These are phyloP conservation scores for Sycophila texana DNA, from an alignment of 2,888 invertebrate genomes.

Conservation along the genomic window DNA sequence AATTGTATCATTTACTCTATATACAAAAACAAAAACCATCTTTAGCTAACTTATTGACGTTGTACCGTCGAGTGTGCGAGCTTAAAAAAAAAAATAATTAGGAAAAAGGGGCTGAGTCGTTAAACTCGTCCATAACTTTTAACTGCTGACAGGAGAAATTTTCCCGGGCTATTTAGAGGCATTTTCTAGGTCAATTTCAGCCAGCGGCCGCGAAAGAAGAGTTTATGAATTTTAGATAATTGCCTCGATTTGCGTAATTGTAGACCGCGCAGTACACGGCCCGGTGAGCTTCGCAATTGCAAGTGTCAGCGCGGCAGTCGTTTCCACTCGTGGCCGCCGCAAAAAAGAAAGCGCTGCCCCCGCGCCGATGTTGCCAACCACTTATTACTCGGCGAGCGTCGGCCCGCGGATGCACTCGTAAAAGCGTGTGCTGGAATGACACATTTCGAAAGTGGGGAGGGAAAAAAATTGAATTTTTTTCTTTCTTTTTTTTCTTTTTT, in stretches of 20 bases:
- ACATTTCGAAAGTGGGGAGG: not conserved
- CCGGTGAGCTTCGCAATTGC: not conserved
- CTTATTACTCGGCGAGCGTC: constrained; percentile 10
- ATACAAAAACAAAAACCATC: too few relatives aligned
- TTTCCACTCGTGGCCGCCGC: constrained; percentile 1
- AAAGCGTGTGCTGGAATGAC: constrained; percentile 10
- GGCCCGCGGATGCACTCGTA: constrained; percentile 4
- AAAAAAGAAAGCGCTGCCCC: not conserved
- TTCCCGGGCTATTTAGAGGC: constrained; percentile 8
- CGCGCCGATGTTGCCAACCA: not conserved
- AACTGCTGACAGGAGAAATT: too few relatives aligned
- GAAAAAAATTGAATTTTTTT: too few relatives aligned
- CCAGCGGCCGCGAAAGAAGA: not conserved
- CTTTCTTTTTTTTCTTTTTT: too few relatives aligned
- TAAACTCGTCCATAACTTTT: too few relatives aligned
- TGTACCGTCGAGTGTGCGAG: too few relatives aligned
- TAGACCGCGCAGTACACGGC: not conserved
- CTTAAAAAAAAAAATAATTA: too few relatives aligned
- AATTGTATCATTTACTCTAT: too few relatives aligned
- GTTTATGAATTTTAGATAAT: constrained; percentile 31
- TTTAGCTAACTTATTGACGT: too few relatives aligned
- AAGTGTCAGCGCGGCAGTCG: constrained; percentile 9
- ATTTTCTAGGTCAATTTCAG: constrained; percentile 31
- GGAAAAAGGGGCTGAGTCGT: too few relatives aligned
- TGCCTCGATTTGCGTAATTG: constrained; percentile 40